Conservation (phyloP, 2,888 invertebrate species). For the Periphyllus acericola region DNA sequence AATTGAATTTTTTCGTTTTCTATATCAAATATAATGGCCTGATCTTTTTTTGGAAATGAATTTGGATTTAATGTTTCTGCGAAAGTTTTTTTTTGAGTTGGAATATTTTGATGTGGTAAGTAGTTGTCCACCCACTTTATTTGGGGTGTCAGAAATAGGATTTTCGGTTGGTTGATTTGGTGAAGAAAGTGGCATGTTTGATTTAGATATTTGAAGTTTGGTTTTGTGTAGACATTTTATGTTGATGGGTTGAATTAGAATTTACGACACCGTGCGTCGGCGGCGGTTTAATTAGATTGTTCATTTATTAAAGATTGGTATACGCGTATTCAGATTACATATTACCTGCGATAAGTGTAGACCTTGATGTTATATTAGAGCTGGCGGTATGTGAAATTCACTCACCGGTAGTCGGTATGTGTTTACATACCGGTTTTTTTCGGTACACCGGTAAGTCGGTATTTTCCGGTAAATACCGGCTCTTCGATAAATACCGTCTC, state of each 20-base stretch:
- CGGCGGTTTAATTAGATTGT: too few species aligned
- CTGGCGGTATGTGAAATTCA: too few species aligned
- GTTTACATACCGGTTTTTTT: too few species aligned
- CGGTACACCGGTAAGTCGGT: too few species aligned
- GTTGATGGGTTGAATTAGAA: neutral
- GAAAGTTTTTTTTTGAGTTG: neutral
- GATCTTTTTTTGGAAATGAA: neutral
- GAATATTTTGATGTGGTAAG: neutral
- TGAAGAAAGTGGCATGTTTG: neutral
- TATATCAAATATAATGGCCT: neutral
- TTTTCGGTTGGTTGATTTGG: neutral
- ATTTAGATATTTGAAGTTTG: neutral
- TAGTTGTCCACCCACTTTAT: neutral
- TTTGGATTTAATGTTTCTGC: slow-evolving; percentile 11
- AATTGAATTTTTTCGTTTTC: neutral
- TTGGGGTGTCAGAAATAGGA: neutral
- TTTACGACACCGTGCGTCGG: neutral
- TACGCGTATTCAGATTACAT: too few species aligned
- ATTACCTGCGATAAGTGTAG: too few species aligned
- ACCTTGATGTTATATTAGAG: too few species aligned
- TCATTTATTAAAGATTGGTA: too few species aligned
- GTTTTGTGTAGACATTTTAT: neutral
- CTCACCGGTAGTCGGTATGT: too few species aligned
- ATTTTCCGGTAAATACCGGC: too few species aligned
- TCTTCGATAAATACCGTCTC: too few species aligned